phyloP scores from a whole-genome alignment of 2,888 invertebrate genomes.

The Heliconius hortense region DNA sequence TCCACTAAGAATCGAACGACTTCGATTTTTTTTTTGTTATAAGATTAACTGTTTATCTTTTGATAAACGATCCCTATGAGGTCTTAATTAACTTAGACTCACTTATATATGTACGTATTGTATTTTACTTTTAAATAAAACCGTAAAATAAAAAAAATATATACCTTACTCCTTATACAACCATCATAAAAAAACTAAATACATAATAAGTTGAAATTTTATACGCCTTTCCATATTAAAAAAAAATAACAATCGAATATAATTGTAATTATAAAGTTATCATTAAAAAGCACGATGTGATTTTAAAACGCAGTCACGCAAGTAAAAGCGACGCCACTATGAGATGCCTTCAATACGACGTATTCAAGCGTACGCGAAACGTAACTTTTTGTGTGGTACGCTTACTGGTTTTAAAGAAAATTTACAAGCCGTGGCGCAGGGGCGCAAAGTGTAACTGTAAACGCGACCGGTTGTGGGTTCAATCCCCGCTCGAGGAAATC shows the following conservation, averaged over 20 bases:
- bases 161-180: neutral
- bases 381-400: slow-evolving; percentile 13
- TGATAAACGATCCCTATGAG: neutral
- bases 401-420: slow-evolving; percentile 15
- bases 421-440: neutral
- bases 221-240: neutral
- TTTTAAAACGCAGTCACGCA: slow-evolving; percentile 10
- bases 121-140: too few species aligned
- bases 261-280: neutral
- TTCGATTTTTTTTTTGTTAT: neutral
- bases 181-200: neutral
- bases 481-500: too few species aligned
- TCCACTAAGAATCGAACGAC: neutral
- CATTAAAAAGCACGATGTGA: neutral
- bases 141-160: too few species aligned
- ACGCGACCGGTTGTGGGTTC: too few species aligned
- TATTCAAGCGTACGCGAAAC: slow-evolving; percentile 16
- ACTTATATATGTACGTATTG: too few species aligned
- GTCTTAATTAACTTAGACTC: too few species aligned
- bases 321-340: slow-evolving; percentile 17
- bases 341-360: slow-evolving; percentile 22
- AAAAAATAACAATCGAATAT: neutral
- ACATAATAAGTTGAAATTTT: neutral
- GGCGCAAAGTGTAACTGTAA: too few species aligned
- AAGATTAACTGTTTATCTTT: neutral